A percentile compares a stretch with the other conserved stretches of the same genome.
These are phyloP conservation scores for Nothobranchius kuhntae DNA, from an alignment of 2,113 vertebrate genomes.

Conservation along the genomic window DNA sequence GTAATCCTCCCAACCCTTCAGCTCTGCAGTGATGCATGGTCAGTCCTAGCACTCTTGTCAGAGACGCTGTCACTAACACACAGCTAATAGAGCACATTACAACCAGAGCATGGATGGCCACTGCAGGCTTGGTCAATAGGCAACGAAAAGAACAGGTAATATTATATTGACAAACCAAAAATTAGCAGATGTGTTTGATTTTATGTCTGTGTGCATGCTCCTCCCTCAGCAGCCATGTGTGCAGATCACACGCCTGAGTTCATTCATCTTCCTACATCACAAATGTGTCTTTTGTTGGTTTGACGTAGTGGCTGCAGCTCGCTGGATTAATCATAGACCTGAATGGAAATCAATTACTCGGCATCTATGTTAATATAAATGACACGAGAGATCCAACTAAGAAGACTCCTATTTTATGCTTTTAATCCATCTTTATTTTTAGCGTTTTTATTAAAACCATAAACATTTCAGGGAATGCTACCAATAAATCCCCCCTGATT, in stretches of 20 bases:
- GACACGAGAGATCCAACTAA: conserved; percentile 21
- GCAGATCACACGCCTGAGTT: conserved; percentile 33
- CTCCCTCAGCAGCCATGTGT: conserved; percentile 10
- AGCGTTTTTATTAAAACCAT: not conserved
- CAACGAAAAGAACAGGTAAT: conserved; percentile 75
- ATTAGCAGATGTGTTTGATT: conserved; percentile 57
- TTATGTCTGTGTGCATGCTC: conserved; percentile 16
- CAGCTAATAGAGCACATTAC: conserved; percentile 73
- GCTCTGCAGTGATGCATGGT: conserved; percentile 11
- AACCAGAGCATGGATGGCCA: conserved; percentile 62
- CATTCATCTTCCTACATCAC: conserved; percentile 62
- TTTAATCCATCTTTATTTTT: not conserved
- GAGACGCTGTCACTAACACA: conserved; percentile 34
- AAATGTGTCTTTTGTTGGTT: conserved; percentile 67
- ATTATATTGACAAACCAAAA: conserved; percentile 76
- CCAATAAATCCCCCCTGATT: conserved; percentile 25
- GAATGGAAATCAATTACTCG: conserved; percentile 68
- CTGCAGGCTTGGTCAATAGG: conserved; percentile 74
- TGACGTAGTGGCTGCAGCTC: conserved; percentile 34
- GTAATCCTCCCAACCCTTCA: conserved; percentile 49
- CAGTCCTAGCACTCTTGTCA: conserved; percentile 18
- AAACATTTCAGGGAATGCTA: conserved; percentile 20
- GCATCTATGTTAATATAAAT: conserved; percentile 24
- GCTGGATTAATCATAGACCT: conserved; percentile 20
- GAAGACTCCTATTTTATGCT: not conserved